Conservation (phyloP, 2,113 vertebrate genomes). For the Seriola dumerili region DNA sequence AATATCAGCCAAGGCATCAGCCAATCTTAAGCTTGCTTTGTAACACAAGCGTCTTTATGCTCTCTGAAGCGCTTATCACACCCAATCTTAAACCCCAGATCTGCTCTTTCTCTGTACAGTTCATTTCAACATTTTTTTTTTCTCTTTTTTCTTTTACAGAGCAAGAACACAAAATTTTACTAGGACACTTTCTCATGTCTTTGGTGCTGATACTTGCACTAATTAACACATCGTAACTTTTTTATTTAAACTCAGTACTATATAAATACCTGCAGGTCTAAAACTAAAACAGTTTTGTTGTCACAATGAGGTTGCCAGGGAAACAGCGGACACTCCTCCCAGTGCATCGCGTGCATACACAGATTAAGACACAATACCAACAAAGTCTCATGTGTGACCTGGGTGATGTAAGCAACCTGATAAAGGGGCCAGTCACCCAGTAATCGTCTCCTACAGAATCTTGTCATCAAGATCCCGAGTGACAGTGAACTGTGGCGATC, state of each 20-base stretch:
- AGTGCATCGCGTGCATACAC: too few species aligned
- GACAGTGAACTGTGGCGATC: too few species aligned
- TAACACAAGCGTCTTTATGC: slow-evolving; percentile 42
- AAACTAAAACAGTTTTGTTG: not conserved
- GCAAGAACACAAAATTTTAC: not conserved
- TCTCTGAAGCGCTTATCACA: slow-evolving; percentile 29
- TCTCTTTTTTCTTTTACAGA: not conserved
- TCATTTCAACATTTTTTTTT: not conserved
- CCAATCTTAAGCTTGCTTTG: slow-evolving; percentile 30
- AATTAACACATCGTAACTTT: slow-evolving; percentile 11
- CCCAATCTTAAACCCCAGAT: slow-evolving; percentile 10
- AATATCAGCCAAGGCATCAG: slow-evolving; percentile 35
- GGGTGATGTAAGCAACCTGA: not conserved
- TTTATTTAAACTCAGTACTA: not conserved
- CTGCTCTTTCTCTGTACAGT: slow-evolving; percentile 14
- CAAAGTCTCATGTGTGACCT: not conserved
- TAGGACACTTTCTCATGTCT: slow-evolving; percentile 7
- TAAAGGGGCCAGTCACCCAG: not conserved
- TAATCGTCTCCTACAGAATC: not conserved
- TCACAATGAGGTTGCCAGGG: not conserved
- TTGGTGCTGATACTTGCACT: not conserved
- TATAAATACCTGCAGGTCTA: not conserved
- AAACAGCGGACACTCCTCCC: not conserved
- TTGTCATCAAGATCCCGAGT: too few species aligned
- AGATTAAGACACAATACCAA: not conserved